phyloP scores from a whole-genome alignment of 2,797 vertebrate genomes.

The Parotocinclus haroldoi region DNA sequence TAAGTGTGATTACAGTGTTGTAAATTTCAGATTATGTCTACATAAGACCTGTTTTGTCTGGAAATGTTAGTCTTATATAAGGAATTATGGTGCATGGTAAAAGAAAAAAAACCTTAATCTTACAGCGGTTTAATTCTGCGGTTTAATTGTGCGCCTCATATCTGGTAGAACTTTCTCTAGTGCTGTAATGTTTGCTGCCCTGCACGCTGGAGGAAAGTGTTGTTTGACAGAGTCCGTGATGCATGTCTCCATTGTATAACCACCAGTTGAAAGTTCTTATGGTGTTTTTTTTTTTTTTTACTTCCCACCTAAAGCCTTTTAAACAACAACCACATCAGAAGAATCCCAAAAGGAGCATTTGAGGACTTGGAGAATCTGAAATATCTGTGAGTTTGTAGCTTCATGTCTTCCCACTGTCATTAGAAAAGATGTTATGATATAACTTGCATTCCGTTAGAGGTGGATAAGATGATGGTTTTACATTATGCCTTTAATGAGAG shows the following conservation, averaged over 20 bases:
- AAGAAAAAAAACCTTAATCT: too few species aligned
- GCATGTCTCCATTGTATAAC: neutral
- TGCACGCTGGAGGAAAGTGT: too few species aligned
- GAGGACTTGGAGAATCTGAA: conserved; percentile 97
- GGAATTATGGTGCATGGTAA: too few species aligned
- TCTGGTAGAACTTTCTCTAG: neutral
- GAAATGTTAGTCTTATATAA: too few species aligned
- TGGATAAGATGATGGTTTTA: too few species aligned
- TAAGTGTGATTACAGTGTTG: too few species aligned
- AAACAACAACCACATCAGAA: conserved; percentile 96
- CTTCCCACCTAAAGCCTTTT: conserved; percentile 77
- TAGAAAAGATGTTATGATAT: too few species aligned
- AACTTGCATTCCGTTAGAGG: too few species aligned
- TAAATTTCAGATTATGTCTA: too few species aligned
- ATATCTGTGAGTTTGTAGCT: conserved; percentile 88
- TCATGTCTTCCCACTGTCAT: neutral
- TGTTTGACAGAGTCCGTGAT: conserved; percentile 6
- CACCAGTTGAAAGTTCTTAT: conserved; percentile 16
- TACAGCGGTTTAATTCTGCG: neutral
- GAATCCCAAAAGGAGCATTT: conserved; percentile 86
- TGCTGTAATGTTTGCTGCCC: neutral
- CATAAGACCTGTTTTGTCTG: too few species aligned
- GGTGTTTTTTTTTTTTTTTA: conserved; percentile 37
- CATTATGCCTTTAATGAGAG: too few species aligned
- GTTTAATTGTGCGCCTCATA: neutral